Percentiles rank a stretch among this genome's conserved stretches.
Conservation (phyloP, 30 jellyfish, hydroid and myxozoan genomes). For the Cassiopea xamachana region DNA sequence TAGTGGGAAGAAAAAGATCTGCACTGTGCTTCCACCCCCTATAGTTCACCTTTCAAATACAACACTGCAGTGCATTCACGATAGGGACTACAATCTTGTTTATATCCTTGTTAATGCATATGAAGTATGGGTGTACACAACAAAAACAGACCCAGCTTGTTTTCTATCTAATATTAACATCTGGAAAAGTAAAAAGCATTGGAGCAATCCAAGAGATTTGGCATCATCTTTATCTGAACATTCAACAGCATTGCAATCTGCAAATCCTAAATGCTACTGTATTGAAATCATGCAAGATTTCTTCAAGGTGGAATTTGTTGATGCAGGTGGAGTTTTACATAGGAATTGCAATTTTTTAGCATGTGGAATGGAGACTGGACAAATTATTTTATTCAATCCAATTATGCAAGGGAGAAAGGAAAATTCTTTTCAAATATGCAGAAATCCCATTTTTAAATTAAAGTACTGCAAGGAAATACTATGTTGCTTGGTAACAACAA, state of each 20-base stretch:
- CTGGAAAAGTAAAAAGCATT: constrained; percentile 6
- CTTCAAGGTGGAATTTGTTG: constrained; percentile 37
- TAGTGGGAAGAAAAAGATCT: constrained; percentile 40
- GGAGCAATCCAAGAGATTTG: neutral
- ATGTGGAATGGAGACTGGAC: constrained; percentile 90
- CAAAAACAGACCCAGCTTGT: constrained; percentile 90
- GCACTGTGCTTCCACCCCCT: constrained; percentile 92
- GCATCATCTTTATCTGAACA: neutral
- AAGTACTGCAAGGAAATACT: constrained; percentile 11
- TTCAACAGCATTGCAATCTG: neutral
- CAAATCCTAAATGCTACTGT: constrained; percentile 59
- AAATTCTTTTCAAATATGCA: constrained; percentile 35
- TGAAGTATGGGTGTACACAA: constrained; percentile 82
- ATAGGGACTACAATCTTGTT: constrained; percentile 58
- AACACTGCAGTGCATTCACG: constrained; percentile 70
- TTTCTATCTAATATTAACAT: constrained; percentile 59
- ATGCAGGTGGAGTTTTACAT: constrained; percentile 37
- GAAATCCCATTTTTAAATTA: constrained; percentile 52
- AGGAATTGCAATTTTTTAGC: constrained; percentile 53
- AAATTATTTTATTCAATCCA: constrained; percentile 66
- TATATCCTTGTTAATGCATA: constrained; percentile 57
- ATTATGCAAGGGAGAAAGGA: constrained; percentile 49
- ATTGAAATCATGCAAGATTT: constrained; percentile 56
- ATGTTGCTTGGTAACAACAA: constrained; percentile 14
- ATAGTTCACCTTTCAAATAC: constrained; percentile 45